Evolutionary conservation across 2,797 vertebrate genomes (phyloP).

Genomic region (Pangasius djambal): DNA sequence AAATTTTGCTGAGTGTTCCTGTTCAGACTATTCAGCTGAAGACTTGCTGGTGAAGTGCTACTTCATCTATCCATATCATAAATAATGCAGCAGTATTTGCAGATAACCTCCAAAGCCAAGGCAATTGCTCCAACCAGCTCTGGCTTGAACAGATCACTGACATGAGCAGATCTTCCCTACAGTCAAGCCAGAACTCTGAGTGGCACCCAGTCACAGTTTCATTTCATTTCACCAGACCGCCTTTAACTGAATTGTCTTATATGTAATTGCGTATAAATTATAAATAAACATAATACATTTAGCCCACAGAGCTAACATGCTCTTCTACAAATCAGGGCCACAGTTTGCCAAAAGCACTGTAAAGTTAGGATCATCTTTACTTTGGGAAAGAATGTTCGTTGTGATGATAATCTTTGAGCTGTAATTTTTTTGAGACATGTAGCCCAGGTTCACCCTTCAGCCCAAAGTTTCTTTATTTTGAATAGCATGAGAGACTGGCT

Average conservation of each 20-base stretch:
- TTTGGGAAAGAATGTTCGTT: background rate
- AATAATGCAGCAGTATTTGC: conserved; percentile 11
- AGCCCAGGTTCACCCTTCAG: conserved; percentile 10
- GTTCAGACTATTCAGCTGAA: conserved; percentile 22
- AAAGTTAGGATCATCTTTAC: background rate
- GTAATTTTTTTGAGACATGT: background rate
- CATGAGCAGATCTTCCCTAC: conserved; percentile 20
- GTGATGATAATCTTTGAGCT: background rate
- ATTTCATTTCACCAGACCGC: background rate
- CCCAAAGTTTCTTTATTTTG: conserved; percentile 5
- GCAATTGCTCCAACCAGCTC: background rate
- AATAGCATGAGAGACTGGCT: conserved; percentile 24
- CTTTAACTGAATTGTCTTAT: background rate
- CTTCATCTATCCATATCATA: conserved; percentile 4
- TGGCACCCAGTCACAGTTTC: conserved; percentile 1
- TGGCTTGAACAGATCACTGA: background rate
- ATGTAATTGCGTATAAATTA: background rate
- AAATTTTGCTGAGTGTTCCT: conserved; percentile 9
- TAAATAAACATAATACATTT: background rate
- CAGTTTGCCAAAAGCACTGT: conserved; percentile 2
- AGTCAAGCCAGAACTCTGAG: conserved; percentile 15
- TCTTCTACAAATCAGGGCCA: background rate
- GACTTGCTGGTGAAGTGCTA: background rate
- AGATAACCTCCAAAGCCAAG: conserved; percentile 17
- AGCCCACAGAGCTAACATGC: background rate